Base-by-base conservation (phyloP, 2,888 invertebrate species). In the Cryptosula pallasiana region DNA sequence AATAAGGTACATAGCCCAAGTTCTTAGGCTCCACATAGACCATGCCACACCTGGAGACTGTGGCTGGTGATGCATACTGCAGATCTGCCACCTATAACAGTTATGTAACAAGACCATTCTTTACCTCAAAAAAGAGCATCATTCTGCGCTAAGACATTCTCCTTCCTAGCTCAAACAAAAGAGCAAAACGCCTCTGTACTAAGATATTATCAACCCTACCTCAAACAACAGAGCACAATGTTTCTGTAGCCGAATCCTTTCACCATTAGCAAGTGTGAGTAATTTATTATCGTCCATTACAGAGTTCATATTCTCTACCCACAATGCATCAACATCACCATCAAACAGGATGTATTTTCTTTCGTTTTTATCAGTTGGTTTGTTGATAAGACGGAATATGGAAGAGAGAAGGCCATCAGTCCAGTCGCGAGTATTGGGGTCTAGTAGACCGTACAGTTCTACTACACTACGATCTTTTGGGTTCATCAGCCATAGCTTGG, bases 261-360 rank as follows among this genome's bases (percentile, higher is more conserved):
- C 74, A 27, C 74, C 74, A 69, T 74, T 74, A 35, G 71, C 71
- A 16, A 74, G 69, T n/a, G 74, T 74, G 23, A 74, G 69, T n/a
- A 74, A 57, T 27, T 58, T 25, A 55, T 74, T 74, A 58, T 74
- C 74, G 69, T 74, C 74, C 74, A 74, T 74, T 20, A 74, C 74
- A 1, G 74, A 74, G 69, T 74, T 74, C 75, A 74, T 74, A 71
- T 74, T 74, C 45, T 74, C 74, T 34, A 74, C 74, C 74, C 74
- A 74, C 29, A 74, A 63, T 25, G 74, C 74, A 72, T 74, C 74
- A 20, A 74, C 74, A 55, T 74, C 74, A 3, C 74, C 74, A 58
- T 74, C 74, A 69, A 74, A 74, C 16, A 74, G 25, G 16, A 74
- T 54, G 54, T 57, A 74, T n/a, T 71, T 71, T 35, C 63, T 55